These are phyloP conservation scores for Isoperla grammatica DNA, from an alignment of 2,888 invertebrate genomes.

Conservation along the genomic window DNA sequence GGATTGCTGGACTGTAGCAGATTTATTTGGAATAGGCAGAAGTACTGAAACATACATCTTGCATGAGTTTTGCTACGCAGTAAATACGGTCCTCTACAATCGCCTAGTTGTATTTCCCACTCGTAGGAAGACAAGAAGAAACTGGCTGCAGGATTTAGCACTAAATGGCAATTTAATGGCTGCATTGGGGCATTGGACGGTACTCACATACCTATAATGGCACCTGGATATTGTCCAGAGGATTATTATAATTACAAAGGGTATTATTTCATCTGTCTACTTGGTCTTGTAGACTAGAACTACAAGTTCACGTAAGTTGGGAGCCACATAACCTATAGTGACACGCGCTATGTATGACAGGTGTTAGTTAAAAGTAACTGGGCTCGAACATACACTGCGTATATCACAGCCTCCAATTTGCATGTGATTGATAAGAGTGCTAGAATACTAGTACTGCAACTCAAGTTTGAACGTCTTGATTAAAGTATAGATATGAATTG, in stretches of 20 bases:
- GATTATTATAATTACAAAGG: too few relatives aligned
- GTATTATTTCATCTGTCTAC: neutral
- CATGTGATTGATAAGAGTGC: too few relatives aligned
- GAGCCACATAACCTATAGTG: too few relatives aligned
- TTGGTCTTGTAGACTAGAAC: neutral
- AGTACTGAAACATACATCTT: constrained; percentile 17
- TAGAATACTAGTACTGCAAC: too few relatives aligned
- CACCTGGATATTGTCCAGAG: constrained; percentile 17
- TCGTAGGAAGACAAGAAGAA: constrained; percentile 10
- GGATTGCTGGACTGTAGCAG: constrained; percentile 20
- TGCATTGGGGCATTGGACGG: constrained; percentile 22
- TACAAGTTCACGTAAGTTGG: constrained; percentile 3
- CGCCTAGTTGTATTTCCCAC: constrained; percentile 13
- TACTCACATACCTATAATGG: constrained; percentile 21
- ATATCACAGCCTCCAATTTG: too few relatives aligned
- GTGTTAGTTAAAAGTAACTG: too few relatives aligned
- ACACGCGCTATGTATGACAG: too few relatives aligned
- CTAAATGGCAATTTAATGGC: constrained; percentile 17
- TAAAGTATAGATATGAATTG: too few relatives aligned
- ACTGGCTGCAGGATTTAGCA: constrained; percentile 15
- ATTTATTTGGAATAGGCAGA: constrained; percentile 19
- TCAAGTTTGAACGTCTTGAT: too few relatives aligned
- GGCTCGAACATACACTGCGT: too few relatives aligned
- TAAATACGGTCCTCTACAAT: constrained; percentile 10
- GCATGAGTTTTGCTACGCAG: constrained; percentile 20